Conservation (phyloP, 1,140 invertebrate species). For the Leptinotarsa lineolata region DNA sequence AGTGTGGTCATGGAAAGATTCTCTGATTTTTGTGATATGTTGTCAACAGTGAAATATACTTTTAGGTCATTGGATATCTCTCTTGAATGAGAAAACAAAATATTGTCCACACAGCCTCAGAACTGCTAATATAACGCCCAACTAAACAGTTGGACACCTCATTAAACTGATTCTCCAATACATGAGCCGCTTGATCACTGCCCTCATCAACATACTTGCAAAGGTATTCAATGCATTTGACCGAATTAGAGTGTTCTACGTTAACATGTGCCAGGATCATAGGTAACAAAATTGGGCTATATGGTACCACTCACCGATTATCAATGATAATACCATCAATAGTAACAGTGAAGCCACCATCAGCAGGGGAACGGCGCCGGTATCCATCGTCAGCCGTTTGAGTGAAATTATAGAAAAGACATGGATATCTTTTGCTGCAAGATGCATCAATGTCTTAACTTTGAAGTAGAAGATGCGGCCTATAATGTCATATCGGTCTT, state of each 20-base stretch:
- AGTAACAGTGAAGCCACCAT: no score
- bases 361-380: no score
- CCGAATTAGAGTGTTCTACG: background rate
- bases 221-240: background rate
- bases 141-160: constrained; percentile 47
- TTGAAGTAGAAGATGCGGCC: no score
- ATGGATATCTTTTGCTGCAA: background rate
- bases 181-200: constrained; percentile 43
- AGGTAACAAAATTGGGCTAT: no score
- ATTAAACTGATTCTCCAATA: constrained; percentile 19
- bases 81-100: constrained; percentile 53
- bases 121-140: constrained; percentile 41
- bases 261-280: background rate
- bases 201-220: constrained; percentile 47
- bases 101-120: constrained; percentile 56
- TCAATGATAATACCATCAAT: no score
- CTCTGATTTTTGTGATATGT: no score
- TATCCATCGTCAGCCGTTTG: background rate
- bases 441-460: no score
- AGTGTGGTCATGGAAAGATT: no score
- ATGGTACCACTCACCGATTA: no score
- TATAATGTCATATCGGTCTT: no score
- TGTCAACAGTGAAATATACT: constrained; percentile 20
- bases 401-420: background rate
- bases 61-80: constrained; percentile 47